phyloP scores from a whole-genome alignment of 2,888 invertebrate genomes.

The Mamestra brassicae region DNA sequence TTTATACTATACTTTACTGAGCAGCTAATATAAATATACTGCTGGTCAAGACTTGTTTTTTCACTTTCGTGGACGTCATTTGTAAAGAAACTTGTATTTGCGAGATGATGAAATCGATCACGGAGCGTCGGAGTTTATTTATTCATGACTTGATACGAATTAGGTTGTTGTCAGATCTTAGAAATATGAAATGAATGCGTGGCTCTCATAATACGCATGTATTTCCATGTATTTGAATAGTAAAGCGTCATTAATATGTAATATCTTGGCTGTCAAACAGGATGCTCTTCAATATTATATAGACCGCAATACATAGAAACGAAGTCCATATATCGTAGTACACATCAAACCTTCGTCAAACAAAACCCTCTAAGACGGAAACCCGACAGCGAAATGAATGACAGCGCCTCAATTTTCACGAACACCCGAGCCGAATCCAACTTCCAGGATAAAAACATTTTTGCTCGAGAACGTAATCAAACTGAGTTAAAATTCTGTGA shows the following conservation, averaged over 20 bases:
- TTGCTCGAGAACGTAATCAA: slow-evolving; percentile 53
- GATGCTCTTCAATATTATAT: slow-evolving; percentile 8
- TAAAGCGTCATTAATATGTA: not conserved
- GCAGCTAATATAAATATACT: slow-evolving; percentile 31
- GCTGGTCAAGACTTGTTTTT: slow-evolving; percentile 23
- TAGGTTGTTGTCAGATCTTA: slow-evolving; percentile 15
- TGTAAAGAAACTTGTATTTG: slow-evolving; percentile 20
- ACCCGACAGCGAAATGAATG: slow-evolving; percentile 35
- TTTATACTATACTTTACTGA: slow-evolving; percentile 45
- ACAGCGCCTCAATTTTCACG: slow-evolving; percentile 48
- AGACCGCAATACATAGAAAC: not conserved
- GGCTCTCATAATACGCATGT: slow-evolving; percentile 11
- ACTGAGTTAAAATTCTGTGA: slow-evolving; percentile 52
- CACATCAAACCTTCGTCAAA: slow-evolving; percentile 41
- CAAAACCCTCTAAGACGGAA: slow-evolving; percentile 32
- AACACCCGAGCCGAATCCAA: slow-evolving; percentile 20
- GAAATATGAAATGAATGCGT: slow-evolving; percentile 18
- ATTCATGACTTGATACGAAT: slow-evolving; percentile 34
- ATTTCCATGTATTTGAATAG: slow-evolving; percentile 21
- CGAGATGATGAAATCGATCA: slow-evolving; percentile 38
- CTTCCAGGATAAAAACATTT: slow-evolving; percentile 38
- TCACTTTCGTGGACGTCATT: slow-evolving; percentile 45
- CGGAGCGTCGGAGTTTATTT: slow-evolving; percentile 14
- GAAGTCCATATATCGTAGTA: slow-evolving; percentile 25
- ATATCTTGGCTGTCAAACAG: slow-evolving; percentile 7